Base-by-base conservation (phyloP, 2,113 vertebrate species). In the Prolemur simus region DNA sequence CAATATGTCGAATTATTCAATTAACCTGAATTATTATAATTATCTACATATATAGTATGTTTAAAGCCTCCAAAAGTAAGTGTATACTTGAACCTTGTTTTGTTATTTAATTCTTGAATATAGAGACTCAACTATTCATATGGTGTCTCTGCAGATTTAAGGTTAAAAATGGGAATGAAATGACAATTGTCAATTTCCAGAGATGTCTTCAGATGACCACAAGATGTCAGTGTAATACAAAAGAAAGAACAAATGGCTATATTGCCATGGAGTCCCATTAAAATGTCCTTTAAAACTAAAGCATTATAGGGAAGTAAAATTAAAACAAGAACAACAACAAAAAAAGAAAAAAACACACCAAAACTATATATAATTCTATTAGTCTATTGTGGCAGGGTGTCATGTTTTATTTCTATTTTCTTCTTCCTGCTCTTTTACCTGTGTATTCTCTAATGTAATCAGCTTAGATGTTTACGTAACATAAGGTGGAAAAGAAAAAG, bases 151-250 rank as follows among this genome's bases (percentile, higher is more conserved):
- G 42, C 25, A 29, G 21, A 82, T 58, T 58, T 25, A 74, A 94
- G 9, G 13, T 69, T 90, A 69, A 76, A 87, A 47, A 66, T 54
- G 20, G 15, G 13, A 18, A 54, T 54, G 52, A 18, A 82, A 64
- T 21, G 42, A 71, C 6, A 82, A 14, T 37, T 2, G 0, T 87
- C 45, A 29, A 66, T 74, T 96, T 85, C 39, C 34, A 96, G 96
- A 56, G 54, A 5, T 56, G 18, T 58, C 8, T 17, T 74, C 32
- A 66, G 64, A 39, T 89, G 21, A 91, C 97, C 96, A 87, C 96
- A 73, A 64, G 97, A 87, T 73, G 96, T 93, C 87, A 74, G 87
- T 47, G 18, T 6, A 83, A 68, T 29, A 87, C 96, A 63, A 92
- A 69, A 7, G 80, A 87, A 95, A 86, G 18, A 54, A 25, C 8